Evolutionary conservation across 2,797 vertebrate species (phyloP).

Genomic region (Tenualosa ilisha): DNA sequence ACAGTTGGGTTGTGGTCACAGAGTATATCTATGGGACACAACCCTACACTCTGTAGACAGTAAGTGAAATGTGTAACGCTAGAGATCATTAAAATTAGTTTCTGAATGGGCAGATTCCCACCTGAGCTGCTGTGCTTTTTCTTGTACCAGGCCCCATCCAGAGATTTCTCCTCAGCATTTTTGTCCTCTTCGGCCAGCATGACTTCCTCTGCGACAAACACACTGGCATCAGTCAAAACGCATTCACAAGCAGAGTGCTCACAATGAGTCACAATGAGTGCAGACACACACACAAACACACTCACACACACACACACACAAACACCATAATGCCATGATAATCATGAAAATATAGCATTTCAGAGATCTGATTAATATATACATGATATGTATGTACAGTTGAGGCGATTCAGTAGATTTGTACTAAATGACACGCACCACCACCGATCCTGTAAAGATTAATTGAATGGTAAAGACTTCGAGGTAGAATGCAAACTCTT

Average conservation of each 20-base stretch:
- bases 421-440: background rate
- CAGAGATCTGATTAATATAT: background rate
- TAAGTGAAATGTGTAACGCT: background rate
- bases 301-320: too few relatives aligned
- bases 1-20: background rate
- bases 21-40: background rate
- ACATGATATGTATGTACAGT: too few relatives aligned
- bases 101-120: slow-evolving; percentile 34
- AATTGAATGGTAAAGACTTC: background rate
- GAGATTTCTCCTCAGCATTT: slow-evolving; percentile 90
- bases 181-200: slow-evolving; percentile 97
- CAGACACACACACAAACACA: too few relatives aligned
- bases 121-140: slow-evolving; percentile 73
- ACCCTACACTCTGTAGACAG: background rate
- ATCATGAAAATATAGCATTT: background rate
- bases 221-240: slow-evolving; percentile 34
- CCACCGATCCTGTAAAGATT: background rate
- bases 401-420: too few relatives aligned
- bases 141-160: slow-evolving; percentile 84
- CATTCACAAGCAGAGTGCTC: background rate
- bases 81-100: background rate
- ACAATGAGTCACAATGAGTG: too few relatives aligned
- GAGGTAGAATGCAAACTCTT: too few relatives aligned
- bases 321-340: background rate
- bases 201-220: slow-evolving; percentile 84